A percentile compares a stretch with the other conserved stretches of the same genome.
phyloP scores from a whole-genome alignment of 2,113 vertebrate species.

The Marmota flaviventris region DNA sequence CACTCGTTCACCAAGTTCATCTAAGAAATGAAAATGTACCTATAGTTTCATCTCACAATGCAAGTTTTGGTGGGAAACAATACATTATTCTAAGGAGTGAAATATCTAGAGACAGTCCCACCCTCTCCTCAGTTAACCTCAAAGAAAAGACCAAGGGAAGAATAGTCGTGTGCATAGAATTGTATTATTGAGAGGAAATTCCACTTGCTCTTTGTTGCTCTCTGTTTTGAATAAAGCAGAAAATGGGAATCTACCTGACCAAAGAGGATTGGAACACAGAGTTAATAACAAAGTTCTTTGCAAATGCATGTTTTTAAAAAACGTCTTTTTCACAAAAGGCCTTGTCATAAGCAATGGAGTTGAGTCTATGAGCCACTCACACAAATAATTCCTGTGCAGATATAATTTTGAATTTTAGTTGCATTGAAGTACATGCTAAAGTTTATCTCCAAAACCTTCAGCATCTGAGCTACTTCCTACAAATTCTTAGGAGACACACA shows the following conservation, averaged over 20 bases:
- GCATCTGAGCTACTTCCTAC: neutral
- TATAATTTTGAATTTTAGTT: slow-evolving; percentile 26
- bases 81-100: neutral
- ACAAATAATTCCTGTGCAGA: neutral
- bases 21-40: slow-evolving; percentile 30
- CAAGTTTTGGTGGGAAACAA: slow-evolving; percentile 6
- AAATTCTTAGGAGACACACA: neutral
- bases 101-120: neutral
- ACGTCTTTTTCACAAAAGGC: neutral
- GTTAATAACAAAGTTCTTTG: neutral
- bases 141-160: slow-evolving; percentile 2
- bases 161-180: neutral
- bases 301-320: neutral
- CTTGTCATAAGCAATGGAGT: neutral
- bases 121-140: neutral
- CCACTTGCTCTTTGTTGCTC: neutral
- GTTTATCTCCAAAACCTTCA: slow-evolving; percentile 4
- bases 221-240: neutral
- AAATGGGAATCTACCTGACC: neutral
- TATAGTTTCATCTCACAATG: neutral
- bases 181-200: neutral
- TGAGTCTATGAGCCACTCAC: neutral
- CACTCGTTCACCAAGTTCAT: neutral
- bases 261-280: neutral
- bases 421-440: neutral